Evolutionary conservation across 2,113 vertebrate genomes (phyloP).

Genomic region (Pygathrix nemaeus): DNA sequence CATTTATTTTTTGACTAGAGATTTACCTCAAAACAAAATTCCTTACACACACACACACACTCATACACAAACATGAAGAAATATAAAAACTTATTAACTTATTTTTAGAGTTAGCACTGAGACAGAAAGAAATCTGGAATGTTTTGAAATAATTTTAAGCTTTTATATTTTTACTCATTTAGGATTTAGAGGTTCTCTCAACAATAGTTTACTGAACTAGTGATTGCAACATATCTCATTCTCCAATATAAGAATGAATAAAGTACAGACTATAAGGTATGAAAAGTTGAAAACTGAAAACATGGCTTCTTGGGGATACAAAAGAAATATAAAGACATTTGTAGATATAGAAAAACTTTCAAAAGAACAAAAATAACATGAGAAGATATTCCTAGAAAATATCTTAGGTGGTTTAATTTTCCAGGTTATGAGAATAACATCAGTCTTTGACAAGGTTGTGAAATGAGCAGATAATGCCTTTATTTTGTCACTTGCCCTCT

Average conservation of each 20-base stretch:
- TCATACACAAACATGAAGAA: not conserved
- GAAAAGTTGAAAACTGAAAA: not conserved
- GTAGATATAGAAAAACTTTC: not conserved
- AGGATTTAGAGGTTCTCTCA: constrained; percentile 59
- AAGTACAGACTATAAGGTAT: not conserved
- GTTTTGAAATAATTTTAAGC: constrained; percentile 55
- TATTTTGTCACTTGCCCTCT: not conserved
- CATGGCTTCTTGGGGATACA: not conserved
- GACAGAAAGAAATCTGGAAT: not conserved
- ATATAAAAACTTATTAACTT: not conserved
- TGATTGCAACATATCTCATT: constrained; percentile 49
- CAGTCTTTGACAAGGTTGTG: not conserved
- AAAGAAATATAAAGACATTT: not conserved
- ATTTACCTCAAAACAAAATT: not conserved
- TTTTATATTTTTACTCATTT: constrained; percentile 36
- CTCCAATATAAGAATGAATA: not conserved
- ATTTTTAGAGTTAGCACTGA: constrained; percentile 1
- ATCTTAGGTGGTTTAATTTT: not conserved
- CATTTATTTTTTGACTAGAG: not conserved
- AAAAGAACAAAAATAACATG: not conserved
- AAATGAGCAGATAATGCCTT: not conserved
- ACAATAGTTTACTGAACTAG: constrained; percentile 62
- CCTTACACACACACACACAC: not conserved
- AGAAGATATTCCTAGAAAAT: not conserved
- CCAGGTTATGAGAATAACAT: not conserved